Base-by-base conservation (phyloP, 2,797 vertebrate genomes). In the Alauda arvensis region DNA sequence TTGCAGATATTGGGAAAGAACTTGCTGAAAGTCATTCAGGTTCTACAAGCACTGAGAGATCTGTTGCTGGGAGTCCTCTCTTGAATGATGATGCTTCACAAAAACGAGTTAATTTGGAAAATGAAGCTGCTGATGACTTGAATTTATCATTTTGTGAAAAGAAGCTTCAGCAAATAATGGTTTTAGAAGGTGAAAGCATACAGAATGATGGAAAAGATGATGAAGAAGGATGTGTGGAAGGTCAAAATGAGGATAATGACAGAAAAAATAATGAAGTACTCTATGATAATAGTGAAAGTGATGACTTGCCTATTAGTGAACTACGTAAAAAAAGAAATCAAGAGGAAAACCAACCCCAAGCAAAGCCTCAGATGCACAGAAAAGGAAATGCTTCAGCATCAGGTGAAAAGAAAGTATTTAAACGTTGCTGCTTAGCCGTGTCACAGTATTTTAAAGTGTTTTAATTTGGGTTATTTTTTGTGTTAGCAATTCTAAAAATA, bases 91-190 rank as follows among this genome's bases (percentile, higher is more conserved):
- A 40, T 60, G 10, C 71, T 71, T 77, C 81, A 57, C 71, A 79
- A 40, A 57, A 74, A 42, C 12, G 26, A 23, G 26, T 40, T 56
- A 72, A 77, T 88, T 62, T 56, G 33, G 90, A 94, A 63, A 97
- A 93, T 13, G 96, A 97, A 91, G 72, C 94, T 80, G 59, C 65
- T 34, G 97, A 96, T 82, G 87, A 97, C 87, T 98, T 98, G 92
- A 89, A 96, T 12, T 80, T 98, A 74, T 97, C 97, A 51, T 98
- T 98, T 26, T 96, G 97, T 53, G 97, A 98, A 65, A 95, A 92
- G 18, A 97, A 84, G 63, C 96, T 93, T 56, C 97, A 97, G 85
- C 97, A 95, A 93, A 96, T 97, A 43, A 96, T 96, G 13, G 97
- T 97, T 92, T 88, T 98, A 91, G 98, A 98, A 96, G 96, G 91